Base-by-base conservation (phyloP, 2,888 invertebrate genomes). In the Neelides folsomi region DNA sequence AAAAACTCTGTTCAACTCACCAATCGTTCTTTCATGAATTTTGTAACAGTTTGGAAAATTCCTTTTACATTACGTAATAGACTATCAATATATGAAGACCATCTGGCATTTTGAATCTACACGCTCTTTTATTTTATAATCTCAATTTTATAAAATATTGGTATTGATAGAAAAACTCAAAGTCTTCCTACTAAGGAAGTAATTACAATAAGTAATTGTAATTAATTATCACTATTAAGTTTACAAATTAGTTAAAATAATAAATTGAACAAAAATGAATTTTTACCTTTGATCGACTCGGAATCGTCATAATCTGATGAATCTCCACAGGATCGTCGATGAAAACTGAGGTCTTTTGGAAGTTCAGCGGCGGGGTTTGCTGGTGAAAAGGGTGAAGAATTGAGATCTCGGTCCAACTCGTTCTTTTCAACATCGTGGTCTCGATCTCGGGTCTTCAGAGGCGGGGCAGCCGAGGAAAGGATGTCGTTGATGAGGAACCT, bases 401-500 rank as follows among this genome's bases (percentile, higher is more conserved):
- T 39, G 40, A 52, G 52, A 50, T 53, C 50, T 36, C 53, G 40
- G 37, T 55, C 55, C 38, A 54, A 52, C 19, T 54, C 56, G 10
- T 54, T 51, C 47, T 60, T 53, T 16, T 57, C 51, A 18, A 49
- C 44, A 19, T 52, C 49, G 15, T 43, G 69, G 69, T 72, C 73
- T 66, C 72, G 51, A 42, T 8, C 19, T 74, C 68, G 77, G 74
- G 20, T 52, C 50, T 18, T 43, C 69, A 69, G 72, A 73, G 66
- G 70, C 72, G 61, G 69, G 72, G 66, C 71, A 74, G 67, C 72
- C 49, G 50, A 75, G 48, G 79, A 80, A 63, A 88, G 75, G 67
- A 88, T 88, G 71, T 88, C 88, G 65, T 86, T 87, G 73, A 88
- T 88, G 86, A 88, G 87, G 74, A 88, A 88, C 62, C 86, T 75